Evolutionary conservation across 23 tunicate genomes (phyloP), one percentile per base, ranked within the genome.

Genomic region (Phallusia fumigata): DNA sequence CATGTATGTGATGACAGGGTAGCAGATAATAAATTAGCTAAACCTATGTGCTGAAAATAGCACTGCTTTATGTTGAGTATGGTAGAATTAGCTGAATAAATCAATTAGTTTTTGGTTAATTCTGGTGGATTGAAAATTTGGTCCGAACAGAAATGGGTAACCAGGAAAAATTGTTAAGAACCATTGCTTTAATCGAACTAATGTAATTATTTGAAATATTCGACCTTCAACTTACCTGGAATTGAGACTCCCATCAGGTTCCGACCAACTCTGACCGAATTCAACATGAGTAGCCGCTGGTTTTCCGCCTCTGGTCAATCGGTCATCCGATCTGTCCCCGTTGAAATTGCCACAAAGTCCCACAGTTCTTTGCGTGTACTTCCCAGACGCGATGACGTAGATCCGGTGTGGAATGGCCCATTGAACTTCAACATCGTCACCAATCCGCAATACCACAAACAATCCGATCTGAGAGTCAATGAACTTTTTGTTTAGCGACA

Each of bases 321-420:
- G 74, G 33, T 94, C 98, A 53, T 94, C 90, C 19, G 30, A 10
- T 19, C 85, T 78, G 52, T 89, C 86, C 12, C 86, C 88, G 65
- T 94, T 86, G 76, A 83, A 94, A 65, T 94, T 94, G 15, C 98
- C 98, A 76, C 98, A 94, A 18, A 94, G 74, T 0, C 98, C 98
- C 83, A 78, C 84, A 33, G 94, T 94, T 45, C 98, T 78, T 15
- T 77, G 85, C 64, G 65, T 77, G 64, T 94, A 94, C 65, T 83
- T 82, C 11, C 95, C 90, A 0, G 95, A 82, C 30, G 89, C 75
- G n/a, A 77, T 88, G 78, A 94, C 81, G 85, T 94, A 94, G 45
- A 94, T 73, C 8, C 98, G 90, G 65, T 94, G 93, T 22, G 98
- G 98, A 24, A 91, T 82, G 0, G 98, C 94, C 98, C 98, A 94